Evolutionary conservation across 2,113 vertebrate genomes (phyloP).

Genomic region (Peucedramus taeniatus): DNA sequence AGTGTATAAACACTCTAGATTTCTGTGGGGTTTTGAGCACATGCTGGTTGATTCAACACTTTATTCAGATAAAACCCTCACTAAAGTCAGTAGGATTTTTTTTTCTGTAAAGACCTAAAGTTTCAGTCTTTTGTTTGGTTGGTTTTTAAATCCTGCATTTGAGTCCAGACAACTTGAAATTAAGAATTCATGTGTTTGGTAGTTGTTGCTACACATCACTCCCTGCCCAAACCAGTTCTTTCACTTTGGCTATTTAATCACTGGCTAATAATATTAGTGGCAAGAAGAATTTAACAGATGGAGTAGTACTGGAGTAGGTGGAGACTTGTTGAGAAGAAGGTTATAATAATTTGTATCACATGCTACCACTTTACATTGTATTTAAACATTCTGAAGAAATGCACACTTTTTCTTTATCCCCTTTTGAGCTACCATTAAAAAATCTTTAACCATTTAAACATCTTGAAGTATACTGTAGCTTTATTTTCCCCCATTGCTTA

Average conservation of each 20-base stretch:
- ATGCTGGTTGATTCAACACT: not conserved
- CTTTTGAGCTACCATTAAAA: not conserved
- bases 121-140: not conserved
- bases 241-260: slow-evolving; percentile 40
- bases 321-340: not conserved
- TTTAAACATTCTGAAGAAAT: not conserved
- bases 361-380: not conserved
- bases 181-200: not conserved
- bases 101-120: not conserved
- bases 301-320: not conserved
- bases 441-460: not conserved
- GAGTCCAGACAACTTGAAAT: not conserved
- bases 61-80: not conserved
- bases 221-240: slow-evolving; percentile 56
- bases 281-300: slow-evolving; percentile 5
- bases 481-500: not conserved
- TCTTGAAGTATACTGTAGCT: not conserved
- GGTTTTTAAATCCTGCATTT: not conserved
- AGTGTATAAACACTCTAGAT: not conserved
- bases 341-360: not conserved
- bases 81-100: not conserved
- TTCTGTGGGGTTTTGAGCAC: not conserved
- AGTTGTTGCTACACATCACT: not conserved
- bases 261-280: not conserved
- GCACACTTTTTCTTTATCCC: not conserved